Base-by-base conservation (phyloP, 2,113 vertebrate genomes). In the Sphaerodactylus townsendi region DNA sequence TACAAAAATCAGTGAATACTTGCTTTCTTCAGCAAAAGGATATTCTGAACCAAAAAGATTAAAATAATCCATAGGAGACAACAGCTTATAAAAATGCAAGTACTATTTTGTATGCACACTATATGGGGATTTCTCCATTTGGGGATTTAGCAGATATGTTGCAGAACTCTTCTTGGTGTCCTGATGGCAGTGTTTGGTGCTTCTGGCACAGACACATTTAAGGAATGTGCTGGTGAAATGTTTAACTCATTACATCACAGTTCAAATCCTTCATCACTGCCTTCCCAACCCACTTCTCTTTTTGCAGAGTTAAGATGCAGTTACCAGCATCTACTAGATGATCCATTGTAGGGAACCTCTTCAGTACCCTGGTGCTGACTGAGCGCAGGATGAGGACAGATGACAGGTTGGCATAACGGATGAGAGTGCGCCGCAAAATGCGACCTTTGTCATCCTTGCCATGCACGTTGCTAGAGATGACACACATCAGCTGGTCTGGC, bases 401-500 rank as follows among this genome's bases (percentile, higher is more conserved):
- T 0, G 97, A 97, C 44, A 98, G 93, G 92, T 98, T 98, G 86
- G 97, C 97, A 0, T 97, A 98, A 81, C 97, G 95, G 93, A 98
- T 97, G 37, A 98, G 96, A 0, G 97, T 98, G 23, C 96, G 95
- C 44, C 96, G 91, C 83, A 98, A 95, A 88, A 98, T 93, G n/a
- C 96, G 95, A 0, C 98, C 97, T 0, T 90, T 92, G 80, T 98
- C 96, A 2, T 99, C 97, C 2, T 86, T 82, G 0, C 98, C 96
- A 0, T 98, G 98, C 77, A 98, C 97, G 0, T 96, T 98, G 66
- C 97, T 98, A 0, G 97, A 98, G 77, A 98, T 97, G 87, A 96
- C 94, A 77, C 98, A 98, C 98, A 98, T 98, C 86, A 98, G 95
- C 94, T 98, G 97, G 90, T 98, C 97, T 0, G 98, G 98, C 91